Evolutionary conservation across 2,797 vertebrate species (phyloP).

Genomic region (Chiloscyllium punctatum): DNA sequence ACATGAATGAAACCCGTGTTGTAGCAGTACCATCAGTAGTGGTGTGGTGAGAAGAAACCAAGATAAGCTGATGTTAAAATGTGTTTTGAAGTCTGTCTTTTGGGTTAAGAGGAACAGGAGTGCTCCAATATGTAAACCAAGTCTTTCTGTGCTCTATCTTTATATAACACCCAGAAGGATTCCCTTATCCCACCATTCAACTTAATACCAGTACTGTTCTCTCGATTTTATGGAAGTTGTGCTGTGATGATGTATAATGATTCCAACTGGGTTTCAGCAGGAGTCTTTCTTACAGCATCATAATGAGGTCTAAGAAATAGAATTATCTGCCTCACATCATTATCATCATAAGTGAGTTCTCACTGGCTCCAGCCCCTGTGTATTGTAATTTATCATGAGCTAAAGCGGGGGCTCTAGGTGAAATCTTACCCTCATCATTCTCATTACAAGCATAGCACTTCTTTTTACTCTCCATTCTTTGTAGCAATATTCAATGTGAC

Average conservation of each 20-base stretch:
- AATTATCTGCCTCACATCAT: neutral
- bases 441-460: neutral
- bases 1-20: too few species aligned
- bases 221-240: neutral
- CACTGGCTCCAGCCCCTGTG: neutral
- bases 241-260: neutral
- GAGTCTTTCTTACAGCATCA: neutral
- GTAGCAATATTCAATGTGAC: constrained; percentile 27
- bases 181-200: neutral
- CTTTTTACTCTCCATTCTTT: neutral
- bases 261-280: neutral
- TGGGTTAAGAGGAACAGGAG: neutral
- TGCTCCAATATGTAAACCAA: neutral
- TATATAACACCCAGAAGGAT: neutral
- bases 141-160: neutral
- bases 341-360: neutral
- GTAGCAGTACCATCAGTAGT: too few species aligned
- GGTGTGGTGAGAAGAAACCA: neutral
- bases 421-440: neutral
- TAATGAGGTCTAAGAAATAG: neutral
- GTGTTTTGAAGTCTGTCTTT: neutral
- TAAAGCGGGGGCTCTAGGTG: neutral
- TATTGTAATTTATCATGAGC: neutral
- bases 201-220: neutral
- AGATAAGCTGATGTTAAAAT: neutral